These are phyloP conservation scores for Mus spretus DNA, from an alignment of 2,797 vertebrate genomes.

Conservation along the genomic window DNA sequence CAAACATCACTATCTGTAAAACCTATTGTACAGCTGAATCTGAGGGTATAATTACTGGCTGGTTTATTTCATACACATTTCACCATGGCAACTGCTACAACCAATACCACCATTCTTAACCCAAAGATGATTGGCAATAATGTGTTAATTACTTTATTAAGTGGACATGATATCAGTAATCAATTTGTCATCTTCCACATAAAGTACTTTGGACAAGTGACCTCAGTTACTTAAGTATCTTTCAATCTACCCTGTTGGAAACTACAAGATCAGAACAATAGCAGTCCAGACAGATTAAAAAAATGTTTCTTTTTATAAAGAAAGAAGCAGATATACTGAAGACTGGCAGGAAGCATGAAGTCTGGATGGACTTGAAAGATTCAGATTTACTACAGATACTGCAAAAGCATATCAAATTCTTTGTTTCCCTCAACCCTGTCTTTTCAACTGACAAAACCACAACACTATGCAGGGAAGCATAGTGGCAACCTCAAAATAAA, in stretches of 20 bases:
- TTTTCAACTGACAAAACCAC: conserved; percentile 24
- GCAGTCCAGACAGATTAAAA: background rate
- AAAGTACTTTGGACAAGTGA: conserved; percentile 53
- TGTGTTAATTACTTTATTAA: conserved; percentile 39
- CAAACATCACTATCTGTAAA: conserved; percentile 14
- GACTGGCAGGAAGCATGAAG: background rate
- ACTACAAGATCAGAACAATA: conserved; percentile 34
- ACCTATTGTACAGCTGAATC: conserved; percentile 8
- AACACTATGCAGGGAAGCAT: background rate
- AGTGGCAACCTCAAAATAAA: conserved; percentile 49
- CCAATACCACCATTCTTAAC: conserved; percentile 34
- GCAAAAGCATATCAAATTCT: conserved; percentile 17
- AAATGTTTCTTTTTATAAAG: conserved; percentile 30
- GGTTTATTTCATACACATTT: background rate
- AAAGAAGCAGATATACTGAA: background rate
- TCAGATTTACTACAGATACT: conserved; percentile 59
- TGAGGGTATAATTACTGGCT: background rate
- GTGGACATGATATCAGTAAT: conserved; percentile 4
- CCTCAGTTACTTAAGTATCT: conserved; percentile 54
- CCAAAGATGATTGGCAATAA: conserved; percentile 15
- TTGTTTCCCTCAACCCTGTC: background rate
- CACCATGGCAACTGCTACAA: background rate
- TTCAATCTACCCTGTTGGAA: conserved; percentile 40
- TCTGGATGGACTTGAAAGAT: conserved; percentile 49
- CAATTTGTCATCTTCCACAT: conserved; percentile 57